phyloP scores from a whole-genome alignment of 1,140 invertebrate species.

The Druon quercuslanigerum region DNA sequence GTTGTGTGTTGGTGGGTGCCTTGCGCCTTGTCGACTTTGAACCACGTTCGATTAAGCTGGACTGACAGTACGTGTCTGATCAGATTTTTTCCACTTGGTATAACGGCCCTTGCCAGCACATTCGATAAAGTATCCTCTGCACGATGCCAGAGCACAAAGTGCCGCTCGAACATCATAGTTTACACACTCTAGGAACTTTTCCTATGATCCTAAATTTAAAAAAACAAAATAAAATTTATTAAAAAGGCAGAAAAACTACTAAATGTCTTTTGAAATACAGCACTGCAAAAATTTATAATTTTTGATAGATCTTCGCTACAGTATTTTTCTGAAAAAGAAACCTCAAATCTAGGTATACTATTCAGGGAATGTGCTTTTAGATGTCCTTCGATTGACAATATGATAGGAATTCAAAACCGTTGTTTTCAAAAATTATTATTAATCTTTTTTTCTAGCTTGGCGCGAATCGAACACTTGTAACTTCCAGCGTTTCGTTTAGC shows the following conservation, averaged over 20 bases:
- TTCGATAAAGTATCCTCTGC: conserved; percentile 31
- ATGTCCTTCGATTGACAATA: no score
- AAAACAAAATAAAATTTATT: not conserved
- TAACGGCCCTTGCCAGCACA: conserved; percentile 25
- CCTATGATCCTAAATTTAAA: not conserved
- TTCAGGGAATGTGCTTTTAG: no score
- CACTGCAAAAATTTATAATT: no score
- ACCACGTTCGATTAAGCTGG: conserved; percentile 40
- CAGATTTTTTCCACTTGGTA: conserved; percentile 41
- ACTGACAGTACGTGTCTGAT: conserved; percentile 34
- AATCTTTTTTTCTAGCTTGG: no score
- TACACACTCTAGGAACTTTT: conserved; percentile 9
- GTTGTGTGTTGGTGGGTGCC: conserved; percentile 1
- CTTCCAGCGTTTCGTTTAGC: no score
- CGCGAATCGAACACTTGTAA: no score
- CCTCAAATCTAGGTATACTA: no score
- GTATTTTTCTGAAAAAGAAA: no score
- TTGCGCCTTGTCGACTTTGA: conserved; percentile 34
- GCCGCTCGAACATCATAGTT: not conserved
- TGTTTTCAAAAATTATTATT: no score
- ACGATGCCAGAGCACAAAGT: conserved; percentile 33
- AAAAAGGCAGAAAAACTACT: not conserved
- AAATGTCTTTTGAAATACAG: no score
- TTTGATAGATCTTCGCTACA: no score
- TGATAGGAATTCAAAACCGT: no score